Conservation (phyloP, 1,140 invertebrate genomes). For the Drosophila ananassae region DNA sequence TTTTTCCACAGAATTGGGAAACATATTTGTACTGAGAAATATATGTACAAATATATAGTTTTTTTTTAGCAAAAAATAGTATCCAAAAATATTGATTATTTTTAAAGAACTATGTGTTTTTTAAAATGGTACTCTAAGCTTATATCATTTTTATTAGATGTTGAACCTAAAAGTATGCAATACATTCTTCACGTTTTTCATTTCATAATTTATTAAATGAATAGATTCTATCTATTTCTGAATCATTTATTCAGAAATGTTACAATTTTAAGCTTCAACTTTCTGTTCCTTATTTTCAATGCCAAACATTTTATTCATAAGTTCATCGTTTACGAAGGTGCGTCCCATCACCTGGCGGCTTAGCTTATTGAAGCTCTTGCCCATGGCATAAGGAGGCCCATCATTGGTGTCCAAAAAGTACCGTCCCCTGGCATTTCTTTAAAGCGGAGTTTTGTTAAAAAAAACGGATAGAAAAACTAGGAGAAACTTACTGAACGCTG, state of each 20-base stretch:
- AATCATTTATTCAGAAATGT: background rate
- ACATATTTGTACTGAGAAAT: background rate
- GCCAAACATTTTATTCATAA: background rate
- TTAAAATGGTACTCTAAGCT: no score
- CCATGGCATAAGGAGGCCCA: constrained; percentile 18
- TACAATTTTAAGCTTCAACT: background rate
- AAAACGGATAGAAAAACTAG: no score
- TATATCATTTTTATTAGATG: no score
- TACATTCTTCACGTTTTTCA: background rate
- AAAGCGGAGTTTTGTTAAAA: background rate
- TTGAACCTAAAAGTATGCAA: background rate
- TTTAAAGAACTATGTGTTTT: background rate
- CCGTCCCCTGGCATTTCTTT: constrained; percentile 26
- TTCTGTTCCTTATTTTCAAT: background rate
- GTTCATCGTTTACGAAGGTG: constrained; percentile 19
- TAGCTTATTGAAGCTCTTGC: constrained; percentile 4
- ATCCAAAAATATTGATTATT: no score
- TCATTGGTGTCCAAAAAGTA: constrained; percentile 36
- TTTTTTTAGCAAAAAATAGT: no score
- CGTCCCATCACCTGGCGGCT: constrained; percentile 11
- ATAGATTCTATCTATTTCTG: background rate
- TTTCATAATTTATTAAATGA: background rate
- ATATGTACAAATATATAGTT: background rate
- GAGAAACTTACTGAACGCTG: background rate
- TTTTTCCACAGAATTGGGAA: background rate